Evolutionary conservation across 2,888 invertebrate genomes (phyloP), one percentile per base, ranked within the genome.

Genomic region (Eremobia ochroleuca): DNA sequence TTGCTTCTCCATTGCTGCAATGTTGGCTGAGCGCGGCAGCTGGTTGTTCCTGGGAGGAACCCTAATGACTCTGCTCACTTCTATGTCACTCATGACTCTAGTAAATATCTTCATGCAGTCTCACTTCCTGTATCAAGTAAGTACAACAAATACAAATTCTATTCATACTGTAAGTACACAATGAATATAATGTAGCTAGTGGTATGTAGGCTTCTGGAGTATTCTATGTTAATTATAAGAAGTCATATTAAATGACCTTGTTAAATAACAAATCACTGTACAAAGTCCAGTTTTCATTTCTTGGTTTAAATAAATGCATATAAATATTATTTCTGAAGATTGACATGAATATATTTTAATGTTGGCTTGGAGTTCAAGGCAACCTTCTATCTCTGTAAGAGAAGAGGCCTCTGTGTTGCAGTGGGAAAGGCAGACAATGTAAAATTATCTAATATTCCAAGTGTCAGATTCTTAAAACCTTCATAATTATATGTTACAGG

Each of bases 1-100:
- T 28, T 99, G 99, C 90, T 99, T 99, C 97, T 98, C 99, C 34
- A 94, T 99, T 89, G 98, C 99, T 72, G 98, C 99, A 6, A 97
- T 99, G 93, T 97, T 99, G 87, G 98, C 99, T 73, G 98, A 98
- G 87, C 98, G 98, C 85, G 99, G 99, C 85, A 98, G 98, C 92
- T 99, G 98, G 97, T 97, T 99, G 77, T 99, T 98, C 95, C 97
- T 99, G 68, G 99, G 99, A 83, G 99, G 99, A 89, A 98, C 98
- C 77, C 97, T 99, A 85, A 97, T 99, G 97, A 98, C 99, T 62
- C 96, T 98, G 66, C 96, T 99, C 69, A 98, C 98, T 85, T 97
- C 98, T 73, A 97, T 99, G 97, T 97, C 98, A 75, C 90, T 99
- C 43, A 97, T 99, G 94, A 97, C 98, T 52, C 93, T 99, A 58